These are phyloP conservation scores for Euspilapteryx auroguttella DNA, from an alignment of 2,888 invertebrate genomes.

Conservation along the genomic window DNA sequence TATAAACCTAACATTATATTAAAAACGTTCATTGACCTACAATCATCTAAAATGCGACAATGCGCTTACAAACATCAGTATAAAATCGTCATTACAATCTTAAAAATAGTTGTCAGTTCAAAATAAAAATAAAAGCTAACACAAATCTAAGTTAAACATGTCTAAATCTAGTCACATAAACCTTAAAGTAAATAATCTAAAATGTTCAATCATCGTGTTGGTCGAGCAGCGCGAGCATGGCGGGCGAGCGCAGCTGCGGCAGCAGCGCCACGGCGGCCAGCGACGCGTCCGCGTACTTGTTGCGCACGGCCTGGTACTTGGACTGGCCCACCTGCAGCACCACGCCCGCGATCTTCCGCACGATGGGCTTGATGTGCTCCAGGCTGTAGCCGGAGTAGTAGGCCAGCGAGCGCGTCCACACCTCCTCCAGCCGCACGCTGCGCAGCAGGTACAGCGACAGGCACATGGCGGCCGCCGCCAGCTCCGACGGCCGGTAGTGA, in stretches of 20 bases:
- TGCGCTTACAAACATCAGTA: constrained; percentile 6
- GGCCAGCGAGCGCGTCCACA: constrained; percentile 74
- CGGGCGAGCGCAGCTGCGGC: too few relatives aligned
- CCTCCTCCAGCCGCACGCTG: constrained; percentile 38
- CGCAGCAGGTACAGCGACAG: constrained; percentile 65
- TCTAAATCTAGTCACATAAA: neutral
- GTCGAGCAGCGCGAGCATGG: too few relatives aligned
- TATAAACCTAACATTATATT: too few relatives aligned
- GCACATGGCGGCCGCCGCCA: constrained; percentile 81
- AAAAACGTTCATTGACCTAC: too few relatives aligned
- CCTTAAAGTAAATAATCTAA: too few relatives aligned
- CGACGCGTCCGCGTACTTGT: constrained; percentile 63
- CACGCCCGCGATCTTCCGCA: constrained; percentile 69
- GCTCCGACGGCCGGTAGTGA: constrained; percentile 77
- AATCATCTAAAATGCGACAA: too few relatives aligned
- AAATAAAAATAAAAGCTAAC: neutral
- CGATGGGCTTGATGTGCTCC: constrained; percentile 68
- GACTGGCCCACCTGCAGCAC: constrained; percentile 69
- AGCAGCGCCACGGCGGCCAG: constrained; percentile 67
- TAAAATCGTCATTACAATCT: neutral
- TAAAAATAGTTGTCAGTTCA: constrained; percentile 1
- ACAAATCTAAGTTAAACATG: neutral
- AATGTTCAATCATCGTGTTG: too few relatives aligned
- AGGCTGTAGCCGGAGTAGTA: constrained; percentile 78
- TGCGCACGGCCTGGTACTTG: constrained; percentile 70